These are phyloP conservation scores for Hesperia comma DNA, from an alignment of 2,888 invertebrate species.

Conservation along the genomic window DNA sequence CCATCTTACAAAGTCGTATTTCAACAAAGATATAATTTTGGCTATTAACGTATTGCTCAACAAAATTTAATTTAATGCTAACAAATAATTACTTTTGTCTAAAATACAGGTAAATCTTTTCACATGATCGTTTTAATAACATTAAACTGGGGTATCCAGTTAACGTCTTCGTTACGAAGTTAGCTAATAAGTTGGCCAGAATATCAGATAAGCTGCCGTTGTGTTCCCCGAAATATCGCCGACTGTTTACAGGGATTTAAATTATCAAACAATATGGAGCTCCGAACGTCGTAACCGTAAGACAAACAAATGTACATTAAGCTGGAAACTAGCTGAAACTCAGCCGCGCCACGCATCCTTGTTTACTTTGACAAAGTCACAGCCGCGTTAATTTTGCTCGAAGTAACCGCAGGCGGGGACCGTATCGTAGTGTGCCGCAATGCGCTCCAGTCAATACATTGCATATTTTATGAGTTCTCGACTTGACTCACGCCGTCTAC, in stretches of 20 bases:
- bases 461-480: slow-evolving; percentile 78
- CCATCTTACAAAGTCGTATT: not conserved
- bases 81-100: slow-evolving; percentile 8
- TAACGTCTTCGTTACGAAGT: slow-evolving; percentile 23
- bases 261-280: slow-evolving; percentile 46
- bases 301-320: slow-evolving; percentile 53
- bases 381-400: slow-evolving; percentile 58
- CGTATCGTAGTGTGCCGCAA: slow-evolving; percentile 64
- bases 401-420: slow-evolving; percentile 56
- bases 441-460: slow-evolving; percentile 72
- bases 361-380: slow-evolving; percentile 71
- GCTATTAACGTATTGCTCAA: not conserved
- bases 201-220: slow-evolving; percentile 24
- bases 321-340: slow-evolving; percentile 58
- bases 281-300: slow-evolving; percentile 54
- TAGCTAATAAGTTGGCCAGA: slow-evolving; percentile 13
- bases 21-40: not conserved
- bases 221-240: slow-evolving; percentile 7
- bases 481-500: slow-evolving; percentile 49
- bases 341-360: slow-evolving; percentile 57
- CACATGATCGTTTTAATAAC: slow-evolving; percentile 16
- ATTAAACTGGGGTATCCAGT: slow-evolving; percentile 6
- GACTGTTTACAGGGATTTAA: slow-evolving; percentile 28
- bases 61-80: too few relatives aligned
- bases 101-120: slow-evolving; percentile 21